Conservation (phyloP, 1,140 invertebrate genomes). For the Grapholita molesta region DNA sequence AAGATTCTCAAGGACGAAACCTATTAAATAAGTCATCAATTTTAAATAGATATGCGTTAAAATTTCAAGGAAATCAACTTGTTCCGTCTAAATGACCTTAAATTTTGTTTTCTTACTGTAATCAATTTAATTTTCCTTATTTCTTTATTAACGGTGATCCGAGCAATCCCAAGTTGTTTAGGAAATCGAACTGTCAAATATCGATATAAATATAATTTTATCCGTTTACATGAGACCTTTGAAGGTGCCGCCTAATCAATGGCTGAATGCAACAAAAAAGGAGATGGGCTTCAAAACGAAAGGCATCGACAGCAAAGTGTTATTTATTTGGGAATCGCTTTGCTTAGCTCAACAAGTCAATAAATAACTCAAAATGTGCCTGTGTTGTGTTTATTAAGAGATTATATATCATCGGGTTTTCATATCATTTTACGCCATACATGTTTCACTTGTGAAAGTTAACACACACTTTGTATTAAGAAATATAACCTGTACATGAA, state of each 20-base stretch:
- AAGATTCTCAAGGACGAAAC: not conserved
- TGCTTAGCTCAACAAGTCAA: not conserved
- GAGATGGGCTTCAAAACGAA: not conserved
- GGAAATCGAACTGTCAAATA: conserved; percentile 65
- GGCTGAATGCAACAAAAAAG: not conserved
- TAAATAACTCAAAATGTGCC: not conserved
- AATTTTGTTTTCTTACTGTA: not conserved
- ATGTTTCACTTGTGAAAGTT: not conserved
- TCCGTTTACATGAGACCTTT: conserved; percentile 63
- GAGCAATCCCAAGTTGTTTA: conserved; percentile 44
- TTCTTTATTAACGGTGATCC: conserved; percentile 41
- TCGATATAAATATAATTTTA: conserved; percentile 64
- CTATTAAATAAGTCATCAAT: not conserved
- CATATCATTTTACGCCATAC: not conserved
- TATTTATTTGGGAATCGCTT: not conserved
- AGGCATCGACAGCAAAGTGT: not conserved
- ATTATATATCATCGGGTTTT: not conserved
- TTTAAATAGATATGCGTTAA: not conserved
- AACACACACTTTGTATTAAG: too few species aligned
- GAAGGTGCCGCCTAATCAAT: conserved; percentile 51
- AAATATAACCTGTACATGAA: too few species aligned
- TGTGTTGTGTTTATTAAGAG: too few species aligned
- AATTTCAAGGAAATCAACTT: not conserved
- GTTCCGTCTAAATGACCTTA: not conserved
- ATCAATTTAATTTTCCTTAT: conserved; percentile 33